Conservation (phyloP, 1,140 invertebrate species). For the Branchinecta lynchi region DNA sequence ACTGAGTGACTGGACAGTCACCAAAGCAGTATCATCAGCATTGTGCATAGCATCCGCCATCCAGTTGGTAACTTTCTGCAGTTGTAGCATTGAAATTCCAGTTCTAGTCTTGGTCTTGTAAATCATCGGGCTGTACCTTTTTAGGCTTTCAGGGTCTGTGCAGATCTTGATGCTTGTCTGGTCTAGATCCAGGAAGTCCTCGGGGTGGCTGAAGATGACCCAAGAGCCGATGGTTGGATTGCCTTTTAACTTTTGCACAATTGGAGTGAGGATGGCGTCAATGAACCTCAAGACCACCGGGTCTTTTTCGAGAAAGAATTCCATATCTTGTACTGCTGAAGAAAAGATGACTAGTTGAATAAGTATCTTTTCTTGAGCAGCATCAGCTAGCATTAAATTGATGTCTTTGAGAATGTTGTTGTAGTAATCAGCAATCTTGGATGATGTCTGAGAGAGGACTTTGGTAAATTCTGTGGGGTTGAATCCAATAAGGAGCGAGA, state of each 20-base stretch:
- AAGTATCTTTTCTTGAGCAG: not conserved
- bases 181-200: not conserved
- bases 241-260: slow-evolving; percentile 1
- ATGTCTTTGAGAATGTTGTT: not conserved
- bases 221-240: not conserved
- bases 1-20: not conserved
- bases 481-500: not conserved
- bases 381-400: not conserved
- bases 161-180: not conserved
- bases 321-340: not conserved
- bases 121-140: not conserved
- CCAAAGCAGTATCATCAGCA: not conserved
- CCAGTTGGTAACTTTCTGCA: slow-evolving; percentile 6
- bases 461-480: not conserved
- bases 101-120: slow-evolving; percentile 6
- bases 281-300: not conserved
- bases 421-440: not conserved
- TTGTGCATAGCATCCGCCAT: not conserved
- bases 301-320: not conserved
- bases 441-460: not conserved
- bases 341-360: not conserved
- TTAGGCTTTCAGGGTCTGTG: not conserved
- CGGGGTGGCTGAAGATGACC: not conserved
- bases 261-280: not conserved
- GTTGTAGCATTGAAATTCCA: not conserved